phyloP scores from a whole-genome alignment of 2,113 vertebrate genomes.

The Macroglossus sobrinus region DNA sequence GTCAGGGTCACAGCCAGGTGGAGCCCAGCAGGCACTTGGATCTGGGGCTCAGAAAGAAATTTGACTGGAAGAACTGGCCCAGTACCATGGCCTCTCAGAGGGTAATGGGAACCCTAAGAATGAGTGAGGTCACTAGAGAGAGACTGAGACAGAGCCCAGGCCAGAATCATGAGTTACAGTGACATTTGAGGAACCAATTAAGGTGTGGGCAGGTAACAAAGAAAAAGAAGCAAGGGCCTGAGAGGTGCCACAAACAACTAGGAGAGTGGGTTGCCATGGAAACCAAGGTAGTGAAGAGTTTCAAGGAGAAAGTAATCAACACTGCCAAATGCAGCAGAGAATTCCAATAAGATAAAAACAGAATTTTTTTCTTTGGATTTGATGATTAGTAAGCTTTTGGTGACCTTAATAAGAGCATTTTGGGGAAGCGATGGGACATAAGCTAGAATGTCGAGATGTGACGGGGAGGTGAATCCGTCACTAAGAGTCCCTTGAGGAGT shows the following conservation, averaged over 20 bases:
- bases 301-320: conserved; percentile 58
- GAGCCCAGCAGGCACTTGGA: not conserved
- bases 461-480: not conserved
- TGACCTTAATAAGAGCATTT: conserved; percentile 23
- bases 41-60: not conserved
- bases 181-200: conserved; percentile 1
- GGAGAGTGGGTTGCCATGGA: conserved; percentile 15
- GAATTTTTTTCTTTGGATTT: conserved; percentile 24
- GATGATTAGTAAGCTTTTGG: conserved; percentile 24
- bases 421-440: not conserved
- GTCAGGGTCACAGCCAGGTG: not conserved
- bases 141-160: not conserved
- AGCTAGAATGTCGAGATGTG: not conserved
- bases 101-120: not conserved
- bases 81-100: not conserved
- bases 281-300: conserved; percentile 54
- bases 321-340: conserved; percentile 45
- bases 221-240: conserved; percentile 10
- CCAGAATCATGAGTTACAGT: not conserved
- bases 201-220: conserved; percentile 23
- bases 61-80: not conserved
- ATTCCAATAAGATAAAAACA: conserved; percentile 48
- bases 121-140: not conserved
- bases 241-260: not conserved
- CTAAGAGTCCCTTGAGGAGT: not conserved